phyloP scores from a whole-genome alignment of 2,113 vertebrate genomes.

The Connochaetes taurinus region DNA sequence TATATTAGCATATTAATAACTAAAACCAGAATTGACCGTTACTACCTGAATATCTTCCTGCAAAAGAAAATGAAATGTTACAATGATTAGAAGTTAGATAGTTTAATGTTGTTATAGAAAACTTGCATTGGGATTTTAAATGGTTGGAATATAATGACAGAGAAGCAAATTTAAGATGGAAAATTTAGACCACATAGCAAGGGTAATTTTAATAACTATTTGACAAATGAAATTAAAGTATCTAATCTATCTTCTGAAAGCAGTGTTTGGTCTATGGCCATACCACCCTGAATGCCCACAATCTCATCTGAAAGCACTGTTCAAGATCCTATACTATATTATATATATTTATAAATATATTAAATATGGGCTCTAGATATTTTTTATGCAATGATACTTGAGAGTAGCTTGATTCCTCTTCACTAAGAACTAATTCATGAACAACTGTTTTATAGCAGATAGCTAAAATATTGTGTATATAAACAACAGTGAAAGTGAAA shows the following conservation, averaged over 20 bases:
- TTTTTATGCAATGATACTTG: slow-evolving; percentile 19
- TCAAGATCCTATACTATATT: not conserved
- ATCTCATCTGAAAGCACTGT: not conserved
- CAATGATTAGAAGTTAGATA: slow-evolving; percentile 21
- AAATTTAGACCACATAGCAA: slow-evolving; percentile 49
- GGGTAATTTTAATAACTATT: slow-evolving; percentile 57
- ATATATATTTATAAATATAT: not conserved
- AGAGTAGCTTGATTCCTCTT: slow-evolving; percentile 31
- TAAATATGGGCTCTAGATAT: slow-evolving; percentile 1
- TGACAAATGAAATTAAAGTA: slow-evolving; percentile 59
- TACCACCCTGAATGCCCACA: not conserved
- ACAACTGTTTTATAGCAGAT: not conserved
- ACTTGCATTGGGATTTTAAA: slow-evolving; percentile 52
- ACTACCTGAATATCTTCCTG: slow-evolving; percentile 60
- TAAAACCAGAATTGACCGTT: slow-evolving; percentile 55
- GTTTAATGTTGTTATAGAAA: slow-evolving; percentile 61
- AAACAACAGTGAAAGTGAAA: not conserved
- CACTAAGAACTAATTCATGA: not conserved
- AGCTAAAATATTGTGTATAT: not conserved
- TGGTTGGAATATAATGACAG: slow-evolving; percentile 49
- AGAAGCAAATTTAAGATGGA: slow-evolving; percentile 39
- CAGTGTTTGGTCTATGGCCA: not conserved
- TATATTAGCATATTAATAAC: slow-evolving; percentile 40
- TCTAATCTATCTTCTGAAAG: not conserved
- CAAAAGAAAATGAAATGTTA: slow-evolving; percentile 52